Base-by-base conservation (phyloP, 2,888 invertebrate genomes). In the Bimastos eiseni region DNA sequence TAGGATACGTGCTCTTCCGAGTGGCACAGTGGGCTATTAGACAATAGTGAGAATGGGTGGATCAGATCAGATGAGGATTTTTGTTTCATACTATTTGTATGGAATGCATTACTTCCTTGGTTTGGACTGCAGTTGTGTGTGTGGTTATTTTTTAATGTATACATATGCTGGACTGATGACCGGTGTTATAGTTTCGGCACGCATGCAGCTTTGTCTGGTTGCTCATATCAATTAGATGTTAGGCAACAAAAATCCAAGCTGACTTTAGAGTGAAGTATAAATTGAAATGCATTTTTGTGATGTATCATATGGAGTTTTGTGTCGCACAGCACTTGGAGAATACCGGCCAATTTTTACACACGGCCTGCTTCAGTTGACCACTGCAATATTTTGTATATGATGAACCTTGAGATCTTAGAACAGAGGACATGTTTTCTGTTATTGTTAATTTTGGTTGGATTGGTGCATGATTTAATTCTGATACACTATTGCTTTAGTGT, bases 291-390 rank as follows among this genome's bases (percentile, higher is more conserved):
- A 70, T 70, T 70, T n/a, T 49, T 49, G 49, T 49, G 49, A 49
- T 49, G 49, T 49, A 24, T 49, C 49, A 49, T 49, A 49, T 6
- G 21, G 49, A 49, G 21, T 49, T 49, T 30, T 70, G n/a, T 70
- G 8, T n/a, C 8, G 8, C 11, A n/a, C 70, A n/a, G n/a, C n/a
- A n/a, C 70, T 70, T 70, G 70, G 70, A 70, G 70, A 8, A 70
- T 70, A n/a, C 70, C 70, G n/a, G 70, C 70, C 70, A 70, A n/a
- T n/a, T 70, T 70, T n/a, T 70, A 70, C 70, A 70, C n/a, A n/a
- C n/a, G 70, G 70, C 11, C 70, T 70, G 30, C 70, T 70, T 70
- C 30, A 70, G 30, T 70, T 70, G 70, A 70, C 70, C n/a, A 70
- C 30, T n/a, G 70, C 70, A 70, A n/a, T 70, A 70, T 70, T 70